These are phyloP conservation scores for Protophormia terraenovae DNA, from an alignment of 2,888 invertebrate genomes.

Conservation along the genomic window DNA sequence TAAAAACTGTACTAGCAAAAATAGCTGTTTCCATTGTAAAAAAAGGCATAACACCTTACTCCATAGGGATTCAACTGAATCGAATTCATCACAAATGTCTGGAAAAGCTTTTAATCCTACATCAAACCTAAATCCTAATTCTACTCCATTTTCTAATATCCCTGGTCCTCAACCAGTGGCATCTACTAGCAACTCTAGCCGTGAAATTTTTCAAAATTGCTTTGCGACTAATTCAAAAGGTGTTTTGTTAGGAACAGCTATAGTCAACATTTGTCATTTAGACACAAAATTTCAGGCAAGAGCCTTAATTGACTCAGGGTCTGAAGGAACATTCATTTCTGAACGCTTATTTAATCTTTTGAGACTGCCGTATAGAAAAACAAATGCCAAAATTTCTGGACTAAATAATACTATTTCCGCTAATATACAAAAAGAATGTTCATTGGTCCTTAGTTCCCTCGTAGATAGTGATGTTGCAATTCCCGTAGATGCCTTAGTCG, in stretches of 20 bases:
- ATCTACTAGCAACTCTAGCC: neutral
- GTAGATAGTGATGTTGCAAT: neutral
- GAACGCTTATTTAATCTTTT: neutral
- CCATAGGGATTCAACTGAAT: neutral
- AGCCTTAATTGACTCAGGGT: conserved; percentile 4
- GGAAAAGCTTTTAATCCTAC: no score
- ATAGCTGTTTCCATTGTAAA: neutral
- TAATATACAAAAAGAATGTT: neutral
- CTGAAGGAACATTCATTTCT: conserved; percentile 34
- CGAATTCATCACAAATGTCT: neutral
- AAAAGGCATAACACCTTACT: neutral
- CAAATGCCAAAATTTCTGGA: conserved; percentile 3
- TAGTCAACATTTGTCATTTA: neutral
- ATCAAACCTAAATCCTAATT: neutral
- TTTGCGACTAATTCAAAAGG: neutral
- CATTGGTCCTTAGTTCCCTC: neutral
- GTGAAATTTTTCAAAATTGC: neutral
- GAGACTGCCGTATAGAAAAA: neutral
- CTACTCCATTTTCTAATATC: neutral
- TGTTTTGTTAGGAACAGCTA: conserved; percentile 1
- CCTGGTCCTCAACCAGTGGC: neutral
- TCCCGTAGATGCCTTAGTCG: neutral
- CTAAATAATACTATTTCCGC: conserved; percentile 19
- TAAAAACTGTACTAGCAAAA: neutral
- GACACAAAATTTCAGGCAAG: neutral